Evolutionary conservation across 1,140 invertebrate genomes (phyloP).

Genomic region (Procambarus clarkii): DNA sequence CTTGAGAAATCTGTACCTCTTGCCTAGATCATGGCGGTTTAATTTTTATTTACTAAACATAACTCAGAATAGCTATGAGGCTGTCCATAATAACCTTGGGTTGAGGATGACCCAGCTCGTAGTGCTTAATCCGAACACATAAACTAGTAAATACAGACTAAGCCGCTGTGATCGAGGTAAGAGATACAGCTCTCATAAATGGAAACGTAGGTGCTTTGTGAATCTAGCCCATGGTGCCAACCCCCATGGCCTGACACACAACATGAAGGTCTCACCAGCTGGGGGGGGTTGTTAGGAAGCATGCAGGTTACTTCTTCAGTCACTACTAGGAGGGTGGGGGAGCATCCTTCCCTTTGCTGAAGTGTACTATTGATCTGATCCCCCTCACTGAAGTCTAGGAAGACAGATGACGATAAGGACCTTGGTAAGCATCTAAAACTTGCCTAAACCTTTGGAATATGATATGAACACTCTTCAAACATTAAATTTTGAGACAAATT

Average conservation of each 20-base stretch:
- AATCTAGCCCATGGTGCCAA: not conserved
- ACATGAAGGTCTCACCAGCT: conserved; percentile 47
- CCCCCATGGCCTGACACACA: not conserved
- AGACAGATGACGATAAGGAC: conserved; percentile 28
- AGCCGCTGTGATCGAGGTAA: too few species aligned
- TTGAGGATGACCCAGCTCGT: too few species aligned
- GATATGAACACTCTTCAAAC: not conserved
- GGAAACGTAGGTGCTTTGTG: too few species aligned
- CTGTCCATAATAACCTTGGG: too few species aligned
- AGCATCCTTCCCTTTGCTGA: conserved; percentile 69
- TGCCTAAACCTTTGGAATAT: not conserved
- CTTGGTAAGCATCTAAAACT: conserved; percentile 3
- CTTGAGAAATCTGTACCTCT: too few species aligned
- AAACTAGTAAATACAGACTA: too few species aligned
- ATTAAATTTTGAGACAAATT: not conserved
- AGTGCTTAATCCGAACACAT: too few species aligned
- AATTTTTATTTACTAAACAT: too few species aligned
- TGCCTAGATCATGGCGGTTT: too few species aligned
- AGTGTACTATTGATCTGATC: conserved; percentile 67
- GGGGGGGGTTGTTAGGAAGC: conserved; percentile 37
- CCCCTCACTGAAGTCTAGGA: conserved; percentile 67
- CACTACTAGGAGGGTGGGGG: conserved; percentile 64
- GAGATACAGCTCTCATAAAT: too few species aligned
- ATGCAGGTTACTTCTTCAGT: conserved; percentile 58
- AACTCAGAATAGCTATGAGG: too few species aligned